These are phyloP conservation scores for Cinclus mexicanus DNA, from an alignment of 2,113 vertebrate species.

Conservation along the genomic window DNA sequence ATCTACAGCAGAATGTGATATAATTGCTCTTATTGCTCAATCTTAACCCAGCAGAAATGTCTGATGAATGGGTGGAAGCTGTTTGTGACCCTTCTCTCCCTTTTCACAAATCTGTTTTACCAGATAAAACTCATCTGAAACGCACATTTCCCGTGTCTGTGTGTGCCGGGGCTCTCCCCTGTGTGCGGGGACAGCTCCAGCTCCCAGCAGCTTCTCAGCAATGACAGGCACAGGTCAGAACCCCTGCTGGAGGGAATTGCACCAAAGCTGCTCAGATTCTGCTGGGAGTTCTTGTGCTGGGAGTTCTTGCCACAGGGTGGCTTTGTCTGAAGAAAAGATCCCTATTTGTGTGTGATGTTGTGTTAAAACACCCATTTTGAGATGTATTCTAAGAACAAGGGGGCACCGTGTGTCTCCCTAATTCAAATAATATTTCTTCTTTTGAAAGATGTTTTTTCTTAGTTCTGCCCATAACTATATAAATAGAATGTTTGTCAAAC, in stretches of 20 bases:
- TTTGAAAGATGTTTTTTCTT: neutral
- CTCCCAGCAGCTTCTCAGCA: neutral
- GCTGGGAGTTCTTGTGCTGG: neutral
- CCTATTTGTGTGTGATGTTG: neutral
- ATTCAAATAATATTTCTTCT: neutral
- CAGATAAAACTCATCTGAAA: neutral
- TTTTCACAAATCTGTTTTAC: neutral
- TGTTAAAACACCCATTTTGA: neutral
- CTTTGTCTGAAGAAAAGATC: neutral
- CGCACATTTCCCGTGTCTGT: neutral
- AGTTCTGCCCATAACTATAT: neutral
- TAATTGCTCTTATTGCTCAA: neutral
- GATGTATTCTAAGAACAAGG: neutral
- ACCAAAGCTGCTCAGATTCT: neutral
- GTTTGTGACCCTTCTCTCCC: neutral
- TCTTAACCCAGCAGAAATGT: neutral
- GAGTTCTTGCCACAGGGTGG: neutral
- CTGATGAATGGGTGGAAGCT: neutral
- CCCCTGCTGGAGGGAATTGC: neutral
- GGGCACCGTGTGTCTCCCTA: neutral
- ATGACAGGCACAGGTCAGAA: neutral
- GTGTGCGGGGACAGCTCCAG: neutral
- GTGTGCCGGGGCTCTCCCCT: neutral
- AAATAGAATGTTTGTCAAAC: conserved; percentile 2
- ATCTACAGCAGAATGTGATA: neutral